Percentiles rank a stretch among this genome's conserved stretches.
phyloP scores from a whole-genome alignment of 2,113 vertebrate species.

The Benitochromis conjunctus region DNA sequence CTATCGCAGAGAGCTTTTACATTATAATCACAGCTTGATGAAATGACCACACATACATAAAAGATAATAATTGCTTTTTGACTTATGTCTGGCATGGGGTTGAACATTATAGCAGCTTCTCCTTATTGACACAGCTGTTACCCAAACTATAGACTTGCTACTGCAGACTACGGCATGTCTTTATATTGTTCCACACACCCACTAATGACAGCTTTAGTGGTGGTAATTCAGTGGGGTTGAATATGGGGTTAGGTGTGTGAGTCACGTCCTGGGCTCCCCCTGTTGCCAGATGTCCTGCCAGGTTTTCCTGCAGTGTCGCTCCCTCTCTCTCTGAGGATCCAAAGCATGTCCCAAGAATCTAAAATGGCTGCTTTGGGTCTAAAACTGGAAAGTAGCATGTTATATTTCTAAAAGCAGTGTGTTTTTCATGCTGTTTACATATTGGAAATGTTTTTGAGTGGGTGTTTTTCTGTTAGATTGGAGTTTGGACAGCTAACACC shows the following conservation, averaged over 20 bases:
- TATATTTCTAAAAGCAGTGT: neutral
- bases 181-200: conserved; percentile 63
- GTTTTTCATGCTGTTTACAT: neutral
- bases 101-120: conserved; percentile 51
- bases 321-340: neutral
- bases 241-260: conserved; percentile 63
- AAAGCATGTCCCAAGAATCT: conserved; percentile 11
- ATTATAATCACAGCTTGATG: conserved; percentile 41
- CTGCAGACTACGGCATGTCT: conserved; percentile 45
- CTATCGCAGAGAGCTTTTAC: conserved; percentile 22
- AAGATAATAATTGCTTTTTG: conserved; percentile 58
- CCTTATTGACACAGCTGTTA: conserved; percentile 73
- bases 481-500: neutral
- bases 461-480: neutral
- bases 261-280: conserved; percentile 51
- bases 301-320: conserved; percentile 35
- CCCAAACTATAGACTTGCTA: conserved; percentile 61
- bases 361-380: conserved; percentile 24
- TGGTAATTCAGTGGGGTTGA: conserved; percentile 60
- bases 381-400: neutral
- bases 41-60: conserved; percentile 47
- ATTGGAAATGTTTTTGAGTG: neutral
- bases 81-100: conserved; percentile 40
- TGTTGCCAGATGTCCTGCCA: conserved; percentile 62
- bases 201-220: conserved; percentile 72